Conservation (phyloP, 1,140 invertebrate species). For the Ooceraea biroi region DNA sequence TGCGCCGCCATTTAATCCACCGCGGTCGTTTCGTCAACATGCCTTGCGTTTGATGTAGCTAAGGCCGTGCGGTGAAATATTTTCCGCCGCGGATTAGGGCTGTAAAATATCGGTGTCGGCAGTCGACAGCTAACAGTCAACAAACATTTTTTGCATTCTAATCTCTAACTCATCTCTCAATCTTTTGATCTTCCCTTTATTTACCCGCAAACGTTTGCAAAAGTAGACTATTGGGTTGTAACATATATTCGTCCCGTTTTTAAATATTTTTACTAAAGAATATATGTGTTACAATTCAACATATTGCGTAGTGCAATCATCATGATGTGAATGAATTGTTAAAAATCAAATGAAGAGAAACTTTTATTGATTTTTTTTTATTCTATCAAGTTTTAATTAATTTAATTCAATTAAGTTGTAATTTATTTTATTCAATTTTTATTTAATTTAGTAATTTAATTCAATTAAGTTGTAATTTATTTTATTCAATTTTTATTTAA, state of each 20-base stretch:
- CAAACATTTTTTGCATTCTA: too few species aligned
- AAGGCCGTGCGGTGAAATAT: conserved; percentile 31
- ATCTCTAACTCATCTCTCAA: not conserved
- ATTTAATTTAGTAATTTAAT: too few species aligned
- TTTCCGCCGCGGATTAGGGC: not conserved
- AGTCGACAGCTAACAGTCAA: too few species aligned
- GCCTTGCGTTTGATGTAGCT: conserved; percentile 19
- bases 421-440: too few species aligned
- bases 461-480: too few species aligned
- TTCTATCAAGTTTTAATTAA: too few species aligned
- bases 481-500: too few species aligned
- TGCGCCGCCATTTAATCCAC: conserved; percentile 10
- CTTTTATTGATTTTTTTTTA: too few species aligned
- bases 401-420: not conserved
- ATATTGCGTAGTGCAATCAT: too few species aligned
- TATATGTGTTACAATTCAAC: too few species aligned
- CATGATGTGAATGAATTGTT: too few species aligned
- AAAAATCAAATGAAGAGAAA: too few species aligned
- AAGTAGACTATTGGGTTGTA: not conserved
- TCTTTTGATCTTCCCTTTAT: not conserved
- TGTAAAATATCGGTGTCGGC: not conserved
- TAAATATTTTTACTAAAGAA: not conserved
- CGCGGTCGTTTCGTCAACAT: not conserved
- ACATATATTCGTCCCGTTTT: not conserved
- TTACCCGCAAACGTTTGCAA: not conserved